Percentiles rank a stretch among this genome's conserved stretches.
phyloP scores from a whole-genome alignment of 2,113 vertebrate species.

The Saimiri boliviensis region DNA sequence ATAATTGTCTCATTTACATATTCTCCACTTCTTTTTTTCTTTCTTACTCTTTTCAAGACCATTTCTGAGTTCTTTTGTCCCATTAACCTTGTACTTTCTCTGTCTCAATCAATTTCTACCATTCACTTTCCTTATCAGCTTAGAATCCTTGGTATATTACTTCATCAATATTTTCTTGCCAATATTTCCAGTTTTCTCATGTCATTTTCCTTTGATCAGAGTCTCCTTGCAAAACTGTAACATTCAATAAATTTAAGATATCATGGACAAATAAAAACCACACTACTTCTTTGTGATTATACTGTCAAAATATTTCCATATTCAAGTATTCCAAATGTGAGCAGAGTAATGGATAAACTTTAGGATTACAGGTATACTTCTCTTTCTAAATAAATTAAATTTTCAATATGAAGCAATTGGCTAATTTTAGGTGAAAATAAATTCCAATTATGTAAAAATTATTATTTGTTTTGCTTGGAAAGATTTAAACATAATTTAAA shows the following conservation, averaged over 20 bases:
- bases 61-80: neutral
- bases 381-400: slow-evolving; percentile 39
- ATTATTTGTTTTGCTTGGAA: slow-evolving; percentile 59
- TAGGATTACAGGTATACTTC: neutral
- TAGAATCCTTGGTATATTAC: neutral
- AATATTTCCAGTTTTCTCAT: neutral
- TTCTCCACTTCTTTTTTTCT: neutral
- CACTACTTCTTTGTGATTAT: slow-evolving; percentile 44
- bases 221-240: neutral
- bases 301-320: neutral
- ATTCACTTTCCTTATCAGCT: neutral
- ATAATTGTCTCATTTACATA: neutral
- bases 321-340: neutral
- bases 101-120: neutral
- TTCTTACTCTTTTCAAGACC: neutral
- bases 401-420: slow-evolving; percentile 13
- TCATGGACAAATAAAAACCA: neutral
- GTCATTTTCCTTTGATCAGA: neutral
- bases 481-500: slow-evolving; percentile 36
- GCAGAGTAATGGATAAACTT: neutral
- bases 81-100: neutral
- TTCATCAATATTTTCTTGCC: neutral
- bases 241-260: neutral
- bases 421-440: neutral
- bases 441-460: slow-evolving; percentile 11